These are phyloP conservation scores for Silurus meridionalis DNA, from an alignment of 2,113 vertebrate genomes.

Conservation along the genomic window DNA sequence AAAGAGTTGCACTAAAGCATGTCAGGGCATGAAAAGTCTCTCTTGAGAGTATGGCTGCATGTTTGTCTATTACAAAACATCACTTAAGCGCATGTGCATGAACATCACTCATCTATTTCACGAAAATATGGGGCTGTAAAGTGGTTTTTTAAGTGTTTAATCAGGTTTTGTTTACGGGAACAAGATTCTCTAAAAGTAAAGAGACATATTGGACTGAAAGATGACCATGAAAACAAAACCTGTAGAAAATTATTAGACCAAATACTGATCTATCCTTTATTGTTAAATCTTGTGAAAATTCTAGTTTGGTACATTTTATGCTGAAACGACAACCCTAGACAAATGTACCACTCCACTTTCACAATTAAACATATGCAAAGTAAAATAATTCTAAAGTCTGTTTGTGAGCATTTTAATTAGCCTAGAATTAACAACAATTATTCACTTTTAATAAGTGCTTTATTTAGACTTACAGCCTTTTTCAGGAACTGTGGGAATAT, in stretches of 20 bases:
- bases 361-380: not conserved
- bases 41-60: conserved; percentile 41
- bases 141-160: not conserved
- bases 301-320: not conserved
- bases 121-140: not conserved
- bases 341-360: not conserved
- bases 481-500: not conserved
- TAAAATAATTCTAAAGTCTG: not conserved
- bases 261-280: not conserved
- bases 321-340: not conserved
- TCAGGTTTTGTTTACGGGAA: not conserved
- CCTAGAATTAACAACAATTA: not conserved
- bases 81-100: conserved; percentile 11
- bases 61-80: conserved; percentile 40
- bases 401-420: not conserved
- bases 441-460: too few relatives aligned
- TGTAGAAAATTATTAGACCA: not conserved
- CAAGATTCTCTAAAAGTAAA: not conserved
- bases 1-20: conserved; percentile 40
- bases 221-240: not conserved
- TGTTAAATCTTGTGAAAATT: not conserved
- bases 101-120: not conserved
- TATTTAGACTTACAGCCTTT: not conserved
- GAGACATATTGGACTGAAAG: not conserved
- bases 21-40: conserved; percentile 51